These are phyloP conservation scores for Globia sparganii DNA, from an alignment of 2,888 invertebrate genomes.

Conservation along the genomic window DNA sequence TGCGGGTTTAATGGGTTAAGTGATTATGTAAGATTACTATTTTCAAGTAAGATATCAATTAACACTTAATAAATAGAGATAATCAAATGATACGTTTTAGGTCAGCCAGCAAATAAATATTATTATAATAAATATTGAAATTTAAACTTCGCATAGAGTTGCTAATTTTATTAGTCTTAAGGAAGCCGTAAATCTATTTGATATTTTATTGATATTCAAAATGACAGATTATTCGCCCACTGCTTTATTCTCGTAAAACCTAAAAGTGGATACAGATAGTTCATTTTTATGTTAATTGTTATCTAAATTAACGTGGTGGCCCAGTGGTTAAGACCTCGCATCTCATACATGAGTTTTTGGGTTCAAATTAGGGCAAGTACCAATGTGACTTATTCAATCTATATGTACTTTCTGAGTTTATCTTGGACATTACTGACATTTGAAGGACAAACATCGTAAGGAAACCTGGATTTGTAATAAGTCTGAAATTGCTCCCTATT, in stretches of 20 bases:
- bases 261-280: conserved; percentile 26
- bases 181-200: conserved; percentile 52
- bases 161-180: conserved; percentile 55
- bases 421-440: too few relatives aligned
- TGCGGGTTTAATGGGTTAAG: too few relatives aligned
- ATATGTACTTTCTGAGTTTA: too few relatives aligned
- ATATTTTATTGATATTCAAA: conserved; percentile 53
- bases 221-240: conserved; percentile 57
- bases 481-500: too few relatives aligned
- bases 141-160: conserved; percentile 38
- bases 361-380: not conserved
- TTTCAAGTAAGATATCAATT: conserved; percentile 24
- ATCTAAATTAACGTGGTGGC: not conserved
- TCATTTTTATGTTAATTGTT: conserved; percentile 16
- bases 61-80: conserved; percentile 14
- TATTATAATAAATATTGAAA: conserved; percentile 49
- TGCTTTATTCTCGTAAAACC: conserved; percentile 11
- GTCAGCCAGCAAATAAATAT: conserved; percentile 43
- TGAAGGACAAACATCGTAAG: too few relatives aligned
- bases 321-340: not conserved
- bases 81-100: conserved; percentile 30
- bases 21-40: not conserved
- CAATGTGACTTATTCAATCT: not conserved
- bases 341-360: not conserved
- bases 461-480: too few relatives aligned